A percentile compares a stretch with the other conserved stretches of the same genome.
Evolutionary conservation across 2,888 invertebrate species (phyloP).

Genomic region (Tenthredo distinguenda): DNA sequence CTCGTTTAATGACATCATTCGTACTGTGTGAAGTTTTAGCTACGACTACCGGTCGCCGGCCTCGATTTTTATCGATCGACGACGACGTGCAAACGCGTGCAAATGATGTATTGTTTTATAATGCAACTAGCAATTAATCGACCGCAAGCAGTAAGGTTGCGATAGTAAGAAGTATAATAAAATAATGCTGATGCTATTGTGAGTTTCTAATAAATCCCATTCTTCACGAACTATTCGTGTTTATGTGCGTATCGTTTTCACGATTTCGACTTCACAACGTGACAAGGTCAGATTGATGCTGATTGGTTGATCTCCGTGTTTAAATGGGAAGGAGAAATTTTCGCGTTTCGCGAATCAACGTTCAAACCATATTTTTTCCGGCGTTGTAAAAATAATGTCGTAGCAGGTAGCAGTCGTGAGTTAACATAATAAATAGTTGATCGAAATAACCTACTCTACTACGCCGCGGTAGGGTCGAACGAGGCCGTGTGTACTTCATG

Average conservation of each 20-base stretch:
- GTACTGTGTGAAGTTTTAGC: neutral
- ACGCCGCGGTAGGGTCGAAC: neutral
- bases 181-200: neutral
- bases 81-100: neutral
- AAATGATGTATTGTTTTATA: neutral
- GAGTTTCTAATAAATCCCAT: neutral
- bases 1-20: neutral
- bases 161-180: neutral
- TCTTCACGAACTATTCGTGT: neutral
- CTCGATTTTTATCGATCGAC: constrained; percentile 35
- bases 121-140: constrained; percentile 12
- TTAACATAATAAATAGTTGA: neutral
- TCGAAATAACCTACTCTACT: neutral
- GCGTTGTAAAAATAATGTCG: neutral
- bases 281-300: constrained; percentile 17
- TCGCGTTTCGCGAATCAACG: neutral
- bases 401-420: neutral
- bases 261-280: constrained; percentile 2
- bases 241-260: neutral
- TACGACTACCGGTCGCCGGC: neutral
- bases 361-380: neutral
- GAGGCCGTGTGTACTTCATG: neutral
- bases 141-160: neutral
- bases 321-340: neutral
- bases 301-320: constrained; percentile 12